Conservation (phyloP, 2,113 vertebrate species). For the Esox niger region DNA sequence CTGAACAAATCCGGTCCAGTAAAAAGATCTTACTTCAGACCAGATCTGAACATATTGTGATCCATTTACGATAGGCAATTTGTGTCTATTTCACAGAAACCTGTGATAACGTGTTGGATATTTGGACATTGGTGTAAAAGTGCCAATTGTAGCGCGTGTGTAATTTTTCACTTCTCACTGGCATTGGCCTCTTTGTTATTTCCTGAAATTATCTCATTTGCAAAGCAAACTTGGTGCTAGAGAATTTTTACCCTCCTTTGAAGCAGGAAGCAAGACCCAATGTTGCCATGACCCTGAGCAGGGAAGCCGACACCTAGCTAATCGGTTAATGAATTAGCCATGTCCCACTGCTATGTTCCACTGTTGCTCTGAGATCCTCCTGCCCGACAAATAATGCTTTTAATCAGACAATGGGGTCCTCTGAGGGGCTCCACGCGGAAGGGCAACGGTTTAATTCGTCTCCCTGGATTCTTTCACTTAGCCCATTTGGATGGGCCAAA, state of each 20-base stretch:
- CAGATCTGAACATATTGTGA: too few relatives aligned
- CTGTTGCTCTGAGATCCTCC: constrained; percentile 7
- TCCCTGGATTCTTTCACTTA: constrained; percentile 33
- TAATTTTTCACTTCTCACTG: not conserved
- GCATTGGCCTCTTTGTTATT: not conserved
- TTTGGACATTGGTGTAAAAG: too few relatives aligned
- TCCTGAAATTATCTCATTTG: constrained; percentile 9
- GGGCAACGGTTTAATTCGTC: constrained; percentile 38
- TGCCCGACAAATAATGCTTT: constrained; percentile 54
- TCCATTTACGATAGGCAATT: too few relatives aligned
- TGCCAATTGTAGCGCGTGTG: not conserved
- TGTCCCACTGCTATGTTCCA: constrained; percentile 18
- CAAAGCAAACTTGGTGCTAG: not conserved
- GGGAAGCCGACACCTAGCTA: constrained; percentile 5
- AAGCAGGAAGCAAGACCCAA: constrained; percentile 16
- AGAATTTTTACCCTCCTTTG: not conserved
- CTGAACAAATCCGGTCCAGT: too few relatives aligned
- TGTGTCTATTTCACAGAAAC: too few relatives aligned
- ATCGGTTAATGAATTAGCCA: constrained; percentile 37
- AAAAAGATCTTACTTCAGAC: too few relatives aligned
- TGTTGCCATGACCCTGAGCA: constrained; percentile 29
- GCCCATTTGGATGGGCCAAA: constrained; percentile 18
- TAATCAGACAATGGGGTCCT: constrained; percentile 57
- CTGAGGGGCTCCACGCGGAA: constrained; percentile 33
- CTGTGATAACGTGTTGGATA: not conserved